phyloP scores from a whole-genome alignment of 2,797 vertebrate genomes.

The Silurus aristotelis region DNA sequence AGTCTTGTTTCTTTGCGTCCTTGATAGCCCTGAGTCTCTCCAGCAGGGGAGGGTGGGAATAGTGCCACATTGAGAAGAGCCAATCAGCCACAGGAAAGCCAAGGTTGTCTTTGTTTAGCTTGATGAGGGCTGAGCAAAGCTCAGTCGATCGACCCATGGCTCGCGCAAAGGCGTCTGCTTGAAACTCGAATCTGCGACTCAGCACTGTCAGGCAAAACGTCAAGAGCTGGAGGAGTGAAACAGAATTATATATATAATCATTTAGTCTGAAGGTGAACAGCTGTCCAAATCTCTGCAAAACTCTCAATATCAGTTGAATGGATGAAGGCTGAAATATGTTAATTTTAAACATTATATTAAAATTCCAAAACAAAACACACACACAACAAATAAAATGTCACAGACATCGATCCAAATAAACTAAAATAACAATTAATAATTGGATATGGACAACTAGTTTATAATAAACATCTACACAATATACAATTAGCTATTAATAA shows the following conservation, averaged over 20 bases:
- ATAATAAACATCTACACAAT: neutral
- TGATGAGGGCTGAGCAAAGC: conserved; percentile 96
- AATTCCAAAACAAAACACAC: neutral
- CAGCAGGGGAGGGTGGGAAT: conserved; percentile 95
- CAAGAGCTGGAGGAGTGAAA: conserved; percentile 78
- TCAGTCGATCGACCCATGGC: conserved; percentile 89
- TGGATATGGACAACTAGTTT: neutral
- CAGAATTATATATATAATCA: neutral
- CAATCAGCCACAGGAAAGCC: conserved; percentile 98
- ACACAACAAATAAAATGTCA: neutral
- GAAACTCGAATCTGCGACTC: conserved; percentile 97
- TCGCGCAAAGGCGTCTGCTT: conserved; percentile 95
- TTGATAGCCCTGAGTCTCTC: conserved; percentile 94
- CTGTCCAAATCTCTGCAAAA: neutral
- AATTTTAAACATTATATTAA: neutral
- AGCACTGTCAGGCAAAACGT: conserved; percentile 97
- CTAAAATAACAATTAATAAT: neutral
- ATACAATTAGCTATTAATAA: neutral
- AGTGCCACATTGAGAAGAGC: conserved; percentile 99
- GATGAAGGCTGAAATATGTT: neutral
- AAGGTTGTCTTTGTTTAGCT: conserved; percentile 98
- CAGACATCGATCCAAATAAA: neutral
- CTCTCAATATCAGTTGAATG: neutral
- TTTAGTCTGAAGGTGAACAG: neutral
- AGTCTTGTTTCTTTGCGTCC: conserved; percentile 84